Conservation (phyloP, 1,140 invertebrate genomes). For the Brachionus rubens region DNA sequence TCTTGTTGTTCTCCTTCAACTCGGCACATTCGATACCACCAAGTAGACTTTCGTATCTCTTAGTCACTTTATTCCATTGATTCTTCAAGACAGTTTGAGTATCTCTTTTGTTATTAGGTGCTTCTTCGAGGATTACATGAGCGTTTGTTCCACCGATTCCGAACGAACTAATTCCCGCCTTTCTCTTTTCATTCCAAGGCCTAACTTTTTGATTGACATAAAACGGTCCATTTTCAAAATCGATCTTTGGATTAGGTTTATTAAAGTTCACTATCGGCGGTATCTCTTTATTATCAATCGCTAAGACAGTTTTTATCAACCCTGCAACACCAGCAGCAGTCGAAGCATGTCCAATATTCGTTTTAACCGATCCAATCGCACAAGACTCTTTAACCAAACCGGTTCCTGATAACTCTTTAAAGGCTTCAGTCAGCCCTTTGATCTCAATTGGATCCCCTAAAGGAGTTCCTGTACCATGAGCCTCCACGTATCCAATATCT, state of each 20-base stretch:
- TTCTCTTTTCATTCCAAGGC: background rate
- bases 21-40: background rate
- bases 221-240: background rate
- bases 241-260: background rate
- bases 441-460: background rate
- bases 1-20: background rate
- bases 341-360: constrained; percentile 23
- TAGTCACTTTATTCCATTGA: background rate
- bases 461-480: constrained; percentile 16
- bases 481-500: constrained; percentile 1
- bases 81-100: background rate
- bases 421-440: background rate
- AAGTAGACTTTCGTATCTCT: background rate
- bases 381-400: background rate
- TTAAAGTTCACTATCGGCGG: background rate
- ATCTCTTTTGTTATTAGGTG: background rate
- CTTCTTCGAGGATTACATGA: background rate
- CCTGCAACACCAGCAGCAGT: constrained; percentile 9
- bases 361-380: constrained; percentile 36
- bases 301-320: constrained; percentile 7
- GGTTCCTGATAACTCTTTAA: background rate
- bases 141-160: background rate
- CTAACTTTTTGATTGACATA: background rate
- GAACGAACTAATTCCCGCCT: background rate
- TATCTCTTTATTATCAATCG: background rate